phyloP scores from a whole-genome alignment of 2,113 vertebrate genomes.

The Peromyscus polionotus region DNA sequence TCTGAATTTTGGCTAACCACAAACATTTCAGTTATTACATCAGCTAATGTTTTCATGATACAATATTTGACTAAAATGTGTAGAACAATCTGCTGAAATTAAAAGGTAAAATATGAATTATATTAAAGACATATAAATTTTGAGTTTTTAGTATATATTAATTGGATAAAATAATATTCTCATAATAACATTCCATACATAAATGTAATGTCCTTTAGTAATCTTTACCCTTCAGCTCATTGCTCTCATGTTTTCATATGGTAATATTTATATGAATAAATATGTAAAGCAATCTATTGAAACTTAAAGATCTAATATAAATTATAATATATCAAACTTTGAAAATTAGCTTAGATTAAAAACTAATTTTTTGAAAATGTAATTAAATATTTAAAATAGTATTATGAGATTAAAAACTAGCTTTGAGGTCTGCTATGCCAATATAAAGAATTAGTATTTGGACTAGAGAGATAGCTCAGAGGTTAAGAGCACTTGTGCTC shows the following conservation, averaged over 20 bases:
- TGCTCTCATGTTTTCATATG: not conserved
- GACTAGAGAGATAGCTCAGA: not conserved
- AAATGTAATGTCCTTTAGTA: not conserved
- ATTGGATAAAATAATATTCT: not conserved
- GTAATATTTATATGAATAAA: slow-evolving; percentile 8
- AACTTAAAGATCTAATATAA: slow-evolving; percentile 35
- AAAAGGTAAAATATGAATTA: not conserved
- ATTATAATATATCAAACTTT: not conserved
- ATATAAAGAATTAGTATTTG: not conserved
- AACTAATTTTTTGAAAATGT: not conserved
- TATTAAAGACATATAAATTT: not conserved
- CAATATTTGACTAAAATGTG: not conserved
- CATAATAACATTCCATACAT: not conserved
- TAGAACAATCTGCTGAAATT: not conserved
- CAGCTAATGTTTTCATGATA: not conserved
- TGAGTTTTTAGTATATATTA: not conserved
- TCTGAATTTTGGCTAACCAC: not conserved
- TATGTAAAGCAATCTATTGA: not conserved
- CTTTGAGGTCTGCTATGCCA: not conserved
- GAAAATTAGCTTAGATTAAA: slow-evolving; percentile 34
- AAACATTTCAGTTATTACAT: not conserved
- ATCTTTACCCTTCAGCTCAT: not conserved
- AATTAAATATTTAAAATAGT: not conserved
- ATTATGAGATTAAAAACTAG: not conserved
- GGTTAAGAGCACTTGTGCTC: not conserved